These are phyloP conservation scores for Nysson spinosus DNA, from an alignment of 2,888 invertebrate species.

Conservation along the genomic window DNA sequence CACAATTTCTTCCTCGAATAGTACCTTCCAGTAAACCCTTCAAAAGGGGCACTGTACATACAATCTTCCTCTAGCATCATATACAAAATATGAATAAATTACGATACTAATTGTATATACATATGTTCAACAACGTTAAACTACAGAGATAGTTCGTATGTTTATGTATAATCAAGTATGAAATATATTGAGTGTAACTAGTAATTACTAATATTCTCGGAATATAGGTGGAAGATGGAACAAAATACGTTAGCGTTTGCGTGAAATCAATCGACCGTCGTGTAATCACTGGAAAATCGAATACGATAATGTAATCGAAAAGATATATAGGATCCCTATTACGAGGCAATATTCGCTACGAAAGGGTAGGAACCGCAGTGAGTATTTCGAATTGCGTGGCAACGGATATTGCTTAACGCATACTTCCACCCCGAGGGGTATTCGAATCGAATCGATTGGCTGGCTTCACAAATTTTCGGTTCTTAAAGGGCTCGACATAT, in stretches of 20 bases:
- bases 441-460: conserved; percentile 6
- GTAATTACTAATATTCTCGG: conserved; percentile 11
- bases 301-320: conserved; percentile 25
- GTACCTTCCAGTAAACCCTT: no score
- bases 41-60: no score
- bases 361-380: conserved; percentile 9
- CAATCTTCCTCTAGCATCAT: no score
- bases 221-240: neutral
- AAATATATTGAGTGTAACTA: no score
- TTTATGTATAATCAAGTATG: no score
- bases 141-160: no score
- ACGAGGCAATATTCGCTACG: conserved; percentile 13
- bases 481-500: conserved; percentile 11
- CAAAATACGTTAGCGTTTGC: conserved; percentile 25
- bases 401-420: conserved; percentile 29
- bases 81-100: no score
- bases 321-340: conserved; percentile 7
- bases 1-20: conserved; percentile 54
- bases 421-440: neutral
- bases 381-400: conserved; percentile 23
- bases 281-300: conserved; percentile 29
- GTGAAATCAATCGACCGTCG: conserved; percentile 31
- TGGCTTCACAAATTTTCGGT: conserved; percentile 5
- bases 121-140: no score
- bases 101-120: no score